Evolutionary conservation across 2,797 vertebrate species (phyloP), one percentile per base, ranked within the genome.

Genomic region (Cyclopterus lumpus): DNA sequence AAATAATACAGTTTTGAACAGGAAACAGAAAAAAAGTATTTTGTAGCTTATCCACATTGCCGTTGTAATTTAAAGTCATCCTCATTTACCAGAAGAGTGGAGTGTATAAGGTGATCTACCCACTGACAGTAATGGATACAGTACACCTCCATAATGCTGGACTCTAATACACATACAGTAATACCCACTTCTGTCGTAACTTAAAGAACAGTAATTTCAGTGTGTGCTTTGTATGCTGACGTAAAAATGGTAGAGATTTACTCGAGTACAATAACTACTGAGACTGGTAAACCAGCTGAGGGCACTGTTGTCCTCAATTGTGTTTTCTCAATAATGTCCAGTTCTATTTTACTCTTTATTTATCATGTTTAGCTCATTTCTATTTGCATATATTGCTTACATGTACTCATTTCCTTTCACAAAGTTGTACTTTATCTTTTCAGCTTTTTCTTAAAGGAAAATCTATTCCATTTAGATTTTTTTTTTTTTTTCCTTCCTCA

Each of bases 221-320:
- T 38, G 1, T 36, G 1, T 55, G 5, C 2, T 38, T 30, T 54
- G 16, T 62, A 30, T n/a, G n/a, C 2, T 44, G 26, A 28, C 26
- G 26, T 28, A 28, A 28, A 28, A 20, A 46, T 18, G 22, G 24
- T 15, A 16, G 4, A 11, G 1, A 2, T 36, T 22, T 49, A 8
- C 8, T 15, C 0, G 16, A 71, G 53, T 40, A 26, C 22, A 53
- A 0, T 10, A 64, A 62, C 58, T 34, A 66, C 40, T 67, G 49
- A 49, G 32, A 42, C 22, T 58, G 0, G 1, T 57, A 2, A 61
- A 59, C 84, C 90, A 89, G 67, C 42, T 5, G 91, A 68, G 83
- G 88, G 86, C 66, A 14, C 75, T 88, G 36, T 89, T 86, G 77
- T 65, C 30, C 16, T 48, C 4, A n/a, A 1, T 64, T 71, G 4